Evolutionary conservation across 2,113 vertebrate species (phyloP), one percentile per base, ranked within the genome.

Genomic region (Mystacornis crossleyi): DNA sequence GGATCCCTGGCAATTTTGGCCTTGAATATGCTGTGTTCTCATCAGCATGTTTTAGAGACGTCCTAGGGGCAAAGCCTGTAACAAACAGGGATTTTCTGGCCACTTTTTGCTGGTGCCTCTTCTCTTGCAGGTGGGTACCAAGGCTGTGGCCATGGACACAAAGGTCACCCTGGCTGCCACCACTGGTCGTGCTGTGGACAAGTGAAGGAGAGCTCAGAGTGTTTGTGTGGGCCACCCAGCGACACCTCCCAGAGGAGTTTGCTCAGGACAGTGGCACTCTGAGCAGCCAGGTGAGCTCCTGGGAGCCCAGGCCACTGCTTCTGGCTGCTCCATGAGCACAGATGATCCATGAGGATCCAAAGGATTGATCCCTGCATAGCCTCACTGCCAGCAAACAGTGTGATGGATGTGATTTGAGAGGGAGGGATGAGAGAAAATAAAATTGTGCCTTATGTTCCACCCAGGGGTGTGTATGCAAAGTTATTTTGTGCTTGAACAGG

Each of bases 161-260:
- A 98, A 94, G 99, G 99, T 50, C 99, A 99, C 93, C 99, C 99
- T 1, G 99, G 99, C 40, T 98, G 98, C 91, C 98, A 98, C 1
- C 99, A 99, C 97, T 99, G 99, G 99, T 99, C 99, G 0, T 99
- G 99, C 96, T 99, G 99, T 77, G 99, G 99, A 66, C 98, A 97
- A 81, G 97, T 98, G 8, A 74, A 81, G 3, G 98, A 99, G 97
- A 97, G 91, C 77, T 99, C 99, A 0, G 99, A 99, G 73, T 99
- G 98, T 48, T 95, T 96, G 11, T 26, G 69, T 42, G 71, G 4
- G 47, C 50, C 95, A 11, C 86, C 71, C 8, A 86, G 92, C 0
- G 92, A 98, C 4, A 79, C 93, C 2, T 87, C 94, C 4, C 97
- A 97, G 1, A 97, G 95, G 16, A 96, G 98, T 45, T 97, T 98